These are phyloP conservation scores for Hermodice carunculata DNA, from an alignment of 2,888 invertebrate species.

Conservation along the genomic window DNA sequence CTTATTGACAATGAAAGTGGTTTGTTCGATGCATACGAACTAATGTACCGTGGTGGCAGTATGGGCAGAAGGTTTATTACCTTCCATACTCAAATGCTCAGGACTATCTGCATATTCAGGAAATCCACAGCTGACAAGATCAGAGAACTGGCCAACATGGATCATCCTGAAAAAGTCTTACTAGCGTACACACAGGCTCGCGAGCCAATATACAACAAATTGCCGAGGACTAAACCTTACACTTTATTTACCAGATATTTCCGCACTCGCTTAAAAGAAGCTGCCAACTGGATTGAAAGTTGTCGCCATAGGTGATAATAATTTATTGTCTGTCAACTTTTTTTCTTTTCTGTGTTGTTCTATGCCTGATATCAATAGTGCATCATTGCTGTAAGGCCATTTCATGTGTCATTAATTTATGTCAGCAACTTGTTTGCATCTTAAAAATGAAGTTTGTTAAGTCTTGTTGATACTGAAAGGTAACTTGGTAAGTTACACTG, in stretches of 20 bases:
- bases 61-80: conserved; percentile 48
- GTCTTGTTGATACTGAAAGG: no score
- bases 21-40: conserved; percentile 66
- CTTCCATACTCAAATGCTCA: conserved; percentile 63
- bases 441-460: no score
- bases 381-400: no score
- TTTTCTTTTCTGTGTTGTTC: no score
- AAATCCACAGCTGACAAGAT: conserved; percentile 47
- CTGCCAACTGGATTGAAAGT: conserved; percentile 44
- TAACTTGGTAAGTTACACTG: no score
- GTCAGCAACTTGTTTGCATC: no score
- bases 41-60: conserved; percentile 49
- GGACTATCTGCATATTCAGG: conserved; percentile 65
- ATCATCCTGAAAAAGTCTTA: conserved; percentile 40
- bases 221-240: conserved; percentile 31
- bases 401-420: no score
- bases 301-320: conserved; percentile 20
- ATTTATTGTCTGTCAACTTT: no score
- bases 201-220: conserved; percentile 48
- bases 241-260: conserved; percentile 43
- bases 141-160: conserved; percentile 32
- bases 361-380: no score
- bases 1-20: conserved; percentile 70
- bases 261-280: conserved; percentile 47
- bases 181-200: conserved; percentile 37